Percentiles rank a stretch among this genome's conserved stretches.
Conservation (phyloP, 2,113 vertebrate genomes). For the Phrynosoma platyrhinos region DNA sequence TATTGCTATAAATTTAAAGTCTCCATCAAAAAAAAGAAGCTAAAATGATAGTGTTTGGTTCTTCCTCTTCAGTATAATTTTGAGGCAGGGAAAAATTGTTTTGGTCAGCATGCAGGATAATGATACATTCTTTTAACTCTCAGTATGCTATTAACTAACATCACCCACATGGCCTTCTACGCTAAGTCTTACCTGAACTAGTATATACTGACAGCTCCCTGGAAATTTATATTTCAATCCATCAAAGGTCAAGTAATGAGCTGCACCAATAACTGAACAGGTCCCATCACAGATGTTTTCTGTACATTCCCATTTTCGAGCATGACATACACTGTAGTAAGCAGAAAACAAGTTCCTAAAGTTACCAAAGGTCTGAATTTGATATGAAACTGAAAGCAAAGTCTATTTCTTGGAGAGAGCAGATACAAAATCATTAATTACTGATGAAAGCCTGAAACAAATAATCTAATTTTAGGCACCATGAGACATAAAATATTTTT, state of each 20-base stretch:
- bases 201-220: conserved; percentile 92
- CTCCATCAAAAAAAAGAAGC: too few species aligned
- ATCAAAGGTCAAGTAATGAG: conserved; percentile 94
- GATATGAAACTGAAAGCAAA: neutral
- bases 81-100: neutral
- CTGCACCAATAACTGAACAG: conserved; percentile 86
- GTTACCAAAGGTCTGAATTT: neutral
- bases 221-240: conserved; percentile 91
- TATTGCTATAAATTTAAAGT: too few species aligned
- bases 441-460: neutral
- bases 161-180: neutral
- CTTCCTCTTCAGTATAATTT: neutral
- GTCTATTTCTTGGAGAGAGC: neutral
- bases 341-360: neutral
- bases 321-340: conserved; percentile 82
- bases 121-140: neutral
- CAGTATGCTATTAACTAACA: too few species aligned
- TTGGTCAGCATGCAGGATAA: too few species aligned
- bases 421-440: neutral
- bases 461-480: neutral
- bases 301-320: conserved; percentile 92
- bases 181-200: conserved; percentile 87
- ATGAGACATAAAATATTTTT: neutral
- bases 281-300: conserved; percentile 83
- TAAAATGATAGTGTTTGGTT: too few species aligned